Evolutionary conservation across 2,797 vertebrate species (phyloP), one percentile per base, ranked within the genome.

Genomic region (Schizopygopsis malacanthus): DNA sequence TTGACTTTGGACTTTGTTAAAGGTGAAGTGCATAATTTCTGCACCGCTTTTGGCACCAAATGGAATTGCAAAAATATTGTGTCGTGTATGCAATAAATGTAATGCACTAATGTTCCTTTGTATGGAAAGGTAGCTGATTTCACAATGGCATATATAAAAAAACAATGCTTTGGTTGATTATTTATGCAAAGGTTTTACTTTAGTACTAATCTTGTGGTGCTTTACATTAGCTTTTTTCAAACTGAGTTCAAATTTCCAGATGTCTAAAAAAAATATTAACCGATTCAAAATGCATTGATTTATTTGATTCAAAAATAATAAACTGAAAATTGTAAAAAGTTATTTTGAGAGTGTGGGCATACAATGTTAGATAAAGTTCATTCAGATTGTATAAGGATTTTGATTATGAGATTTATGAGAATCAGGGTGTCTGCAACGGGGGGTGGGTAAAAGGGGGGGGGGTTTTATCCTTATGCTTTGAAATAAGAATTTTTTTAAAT

Each of bases 1-100:
- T 79, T 45, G 56, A 63, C 56, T 63, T 79, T 79, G 76, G 76
- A 61, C 52, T 78, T 61, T 79, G 54, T 79, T 43, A 28, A 79
- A 79, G 76, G 76, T 43, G 37, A 25, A 25, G 39, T 18, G 37
- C 61, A 39, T 79, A 1, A 79, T 61, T 28, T 79, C 56, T 61
- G 39, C 13, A 4, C 52, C 52, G 4, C 52, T 77, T 43, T 59
- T 77, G 52, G 75, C 75, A 39, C 12, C 50, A 59, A 56, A 59
- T n/a, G 12, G 33, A 59, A 77, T 54, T 75, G 28, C 9, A 20
- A 20, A 75, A 52, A 75, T 52, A 37, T 20, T 52, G 16, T 75
- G 50, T 20, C 37, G 16, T 75, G 50, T 33, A 52, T 75, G 25
- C 72, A 33, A 20, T 52, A 12, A 52, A 28, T 52, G 4, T 75